These are phyloP conservation scores for Andrena marginata DNA, from an alignment of 2,888 invertebrate genomes.

Conservation along the genomic window DNA sequence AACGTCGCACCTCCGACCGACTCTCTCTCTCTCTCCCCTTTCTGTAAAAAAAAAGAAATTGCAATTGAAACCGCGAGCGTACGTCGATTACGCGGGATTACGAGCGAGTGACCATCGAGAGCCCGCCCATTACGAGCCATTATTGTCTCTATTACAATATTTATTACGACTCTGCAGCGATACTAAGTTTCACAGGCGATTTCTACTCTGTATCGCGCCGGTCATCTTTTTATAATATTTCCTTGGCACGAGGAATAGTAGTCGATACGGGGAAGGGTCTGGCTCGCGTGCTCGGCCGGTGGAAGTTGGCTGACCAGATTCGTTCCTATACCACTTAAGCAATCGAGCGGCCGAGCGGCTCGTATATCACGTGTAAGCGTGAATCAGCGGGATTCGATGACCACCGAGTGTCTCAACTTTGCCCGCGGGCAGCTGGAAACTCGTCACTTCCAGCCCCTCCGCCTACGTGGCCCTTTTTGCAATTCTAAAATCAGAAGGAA, in stretches of 20 bases:
- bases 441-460: neutral
- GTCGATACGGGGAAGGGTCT: slow-evolving; percentile 55
- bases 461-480: neutral
- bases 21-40: neutral
- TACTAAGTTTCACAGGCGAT: neutral
- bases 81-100: no score
- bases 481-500: neutral
- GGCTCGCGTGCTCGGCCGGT: slow-evolving; percentile 54
- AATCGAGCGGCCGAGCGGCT: slow-evolving; percentile 59
- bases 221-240: slow-evolving; percentile 58
- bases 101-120: no score
- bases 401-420: slow-evolving; percentile 20
- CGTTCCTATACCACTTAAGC: slow-evolving; percentile 70
- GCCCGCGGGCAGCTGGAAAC: slow-evolving; percentile 1
- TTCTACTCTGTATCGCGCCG: slow-evolving; percentile 4
- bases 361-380: slow-evolving; percentile 60
- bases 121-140: neutral
- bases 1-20: neutral
- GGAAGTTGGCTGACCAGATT: slow-evolving; percentile 67
- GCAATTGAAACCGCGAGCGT: neutral
- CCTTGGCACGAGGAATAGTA: slow-evolving; percentile 42
- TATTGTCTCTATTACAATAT: neutral
- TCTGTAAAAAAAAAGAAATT: slow-evolving; percentile 25
- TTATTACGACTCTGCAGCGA: neutral
- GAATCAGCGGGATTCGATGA: slow-evolving; percentile 64